Base-by-base conservation (phyloP, 2,113 vertebrate genomes). In the Stigmatopora argus region DNA sequence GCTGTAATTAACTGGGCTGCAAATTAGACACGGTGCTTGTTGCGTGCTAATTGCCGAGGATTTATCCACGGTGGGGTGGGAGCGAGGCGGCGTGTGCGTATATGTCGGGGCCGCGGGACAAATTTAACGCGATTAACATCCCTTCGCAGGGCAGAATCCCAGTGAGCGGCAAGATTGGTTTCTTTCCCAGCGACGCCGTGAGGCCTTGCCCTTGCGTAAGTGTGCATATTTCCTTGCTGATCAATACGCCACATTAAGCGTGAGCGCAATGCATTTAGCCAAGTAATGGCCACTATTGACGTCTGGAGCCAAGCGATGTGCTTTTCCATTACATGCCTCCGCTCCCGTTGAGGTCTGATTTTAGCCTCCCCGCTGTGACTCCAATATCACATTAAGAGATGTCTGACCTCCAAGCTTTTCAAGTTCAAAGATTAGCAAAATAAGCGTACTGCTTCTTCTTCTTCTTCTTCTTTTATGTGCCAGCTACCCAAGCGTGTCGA, bases 121-220 rank as follows among this genome's bases (percentile, higher is more conserved):
- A 76, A 88, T 84, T 65, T 84, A 59, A 67, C 73, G 66, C 70
- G 72, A 82, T 84, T 85, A 87, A 90, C 85, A 84, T 65, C 70
- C 61, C n/a, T 70, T 87, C 82, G 57, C 87, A 98, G 96, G 95
- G 96, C 71, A 93, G 88, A 90, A 94, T 94, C 79, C 83, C 93
- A 83, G 85, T 87, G 62, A 95, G 93, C 52, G 91, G 92, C 89
- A 94, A 94, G 77, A 90, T 92, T 82, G 96, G 95, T 84, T 96
- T 94, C 89, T 98, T 98, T 85, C 95, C 95, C 65, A 95, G 94
- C 77, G 92, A 95, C 34, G 91, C 92, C 60, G 95, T 98, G 66
- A 95, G 93, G 79, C 96, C 96, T 12, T 93, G 90, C 66, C 96
- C 95, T 4, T 96, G 96, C 87, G 96, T 98, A 92, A 94, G 96